These are phyloP conservation scores for Gnathonemus echidnorhynchus DNA, from an alignment of 2,113 vertebrate genomes.

Conservation along the genomic window DNA sequence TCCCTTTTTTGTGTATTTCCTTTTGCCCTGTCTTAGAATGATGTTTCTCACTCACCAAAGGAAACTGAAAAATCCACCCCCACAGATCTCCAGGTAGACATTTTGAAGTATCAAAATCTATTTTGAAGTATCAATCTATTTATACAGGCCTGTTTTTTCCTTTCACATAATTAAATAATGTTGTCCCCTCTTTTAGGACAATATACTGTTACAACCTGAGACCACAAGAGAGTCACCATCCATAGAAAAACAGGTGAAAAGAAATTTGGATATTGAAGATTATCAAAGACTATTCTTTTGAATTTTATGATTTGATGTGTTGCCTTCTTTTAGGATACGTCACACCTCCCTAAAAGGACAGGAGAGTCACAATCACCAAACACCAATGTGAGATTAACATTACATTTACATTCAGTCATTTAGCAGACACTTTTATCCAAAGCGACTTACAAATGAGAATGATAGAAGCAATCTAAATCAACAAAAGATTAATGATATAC, in stretches of 20 bases:
- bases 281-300: conserved; percentile 6
- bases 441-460: no score
- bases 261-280: conserved; percentile 5
- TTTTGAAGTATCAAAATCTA: neutral
- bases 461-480: no score
- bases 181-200: conserved; percentile 8
- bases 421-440: no score
- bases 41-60: neutral
- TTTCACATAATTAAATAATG: conserved; percentile 13
- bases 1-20: conserved; percentile 3
- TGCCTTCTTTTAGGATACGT: neutral
- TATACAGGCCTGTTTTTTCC: neutral
- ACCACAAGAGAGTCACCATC: conserved; percentile 14
- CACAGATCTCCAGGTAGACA: conserved; percentile 13
- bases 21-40: conserved; percentile 1
- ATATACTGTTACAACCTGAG: neutral
- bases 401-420: no score
- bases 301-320: neutral
- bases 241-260: conserved; percentile 13
- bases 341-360: neutral
- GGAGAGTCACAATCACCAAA: no score
- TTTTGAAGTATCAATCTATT: neutral
- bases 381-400: no score
- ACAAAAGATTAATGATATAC: no score
- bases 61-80: conserved; percentile 8